A percentile compares a stretch with the other conserved stretches of the same genome.
These are phyloP conservation scores for Drosophila cardini DNA, from an alignment of 1,140 invertebrate genomes.

Conservation along the genomic window DNA sequence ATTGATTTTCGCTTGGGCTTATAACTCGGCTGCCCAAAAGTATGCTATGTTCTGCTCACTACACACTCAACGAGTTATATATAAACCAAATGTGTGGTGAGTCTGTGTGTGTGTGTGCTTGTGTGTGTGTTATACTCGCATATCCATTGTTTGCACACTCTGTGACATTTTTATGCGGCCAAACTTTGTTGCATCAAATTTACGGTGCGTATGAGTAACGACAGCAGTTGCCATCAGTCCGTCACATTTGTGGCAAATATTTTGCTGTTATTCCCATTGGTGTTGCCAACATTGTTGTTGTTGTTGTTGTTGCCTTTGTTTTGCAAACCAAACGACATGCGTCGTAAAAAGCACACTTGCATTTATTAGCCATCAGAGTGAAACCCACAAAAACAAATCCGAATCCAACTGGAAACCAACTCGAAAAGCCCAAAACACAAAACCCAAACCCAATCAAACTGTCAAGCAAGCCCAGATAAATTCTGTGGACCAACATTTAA, in stretches of 20 bases:
- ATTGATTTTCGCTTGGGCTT: slow-evolving; percentile 66
- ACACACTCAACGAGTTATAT: slow-evolving; percentile 59
- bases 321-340: slow-evolving; percentile 58
- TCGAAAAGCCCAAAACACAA: neutral
- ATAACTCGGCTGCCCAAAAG: slow-evolving; percentile 44
- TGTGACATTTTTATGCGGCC: slow-evolving; percentile 79
- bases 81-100: neutral
- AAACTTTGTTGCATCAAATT: slow-evolving; percentile 82
- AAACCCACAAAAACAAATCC: slow-evolving; percentile 19
- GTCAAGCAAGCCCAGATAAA: slow-evolving; percentile 14
- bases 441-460: slow-evolving; percentile 31
- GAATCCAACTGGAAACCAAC: neutral
- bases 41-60: slow-evolving; percentile 43
- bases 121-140: slow-evolving; percentile 32
- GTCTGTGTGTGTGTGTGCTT: slow-evolving; percentile 18
- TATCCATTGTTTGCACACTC: slow-evolving; percentile 74
- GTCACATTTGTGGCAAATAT: slow-evolving; percentile 66
- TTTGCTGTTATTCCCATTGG: slow-evolving; percentile 58
- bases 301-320: slow-evolving; percentile 48
- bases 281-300: slow-evolving; percentile 33
- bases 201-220: slow-evolving; percentile 82
- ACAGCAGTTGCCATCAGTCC: slow-evolving; percentile 43
- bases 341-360: slow-evolving; percentile 80
- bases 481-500: slow-evolving; percentile 16
- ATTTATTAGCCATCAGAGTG: slow-evolving; percentile 69